Conservation (phyloP, 1,140 invertebrate species). For the Drosophila watanabei region DNA sequence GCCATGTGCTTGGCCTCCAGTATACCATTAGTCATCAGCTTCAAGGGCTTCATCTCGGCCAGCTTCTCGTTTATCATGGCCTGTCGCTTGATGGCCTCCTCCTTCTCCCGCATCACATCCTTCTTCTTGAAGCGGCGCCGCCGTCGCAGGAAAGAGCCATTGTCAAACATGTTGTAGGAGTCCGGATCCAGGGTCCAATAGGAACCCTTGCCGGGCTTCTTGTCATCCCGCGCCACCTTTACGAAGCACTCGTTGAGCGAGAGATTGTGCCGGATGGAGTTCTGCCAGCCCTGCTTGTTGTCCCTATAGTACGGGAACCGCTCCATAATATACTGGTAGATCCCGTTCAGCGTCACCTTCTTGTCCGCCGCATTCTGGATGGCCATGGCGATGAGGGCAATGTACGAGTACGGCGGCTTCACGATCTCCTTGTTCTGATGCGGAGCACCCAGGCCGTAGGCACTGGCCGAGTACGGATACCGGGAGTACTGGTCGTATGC, state of each 20-base stretch:
- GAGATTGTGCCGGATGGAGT: slow-evolving; percentile 98
- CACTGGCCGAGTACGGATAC: slow-evolving; percentile 88
- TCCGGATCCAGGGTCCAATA: slow-evolving; percentile 99
- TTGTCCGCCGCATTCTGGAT: slow-evolving; percentile 97
- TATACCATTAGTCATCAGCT: slow-evolving; percentile 84
- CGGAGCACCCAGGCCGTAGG: slow-evolving; percentile 87
- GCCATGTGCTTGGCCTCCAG: slow-evolving; percentile 83
- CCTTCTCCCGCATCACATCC: slow-evolving; percentile 94
- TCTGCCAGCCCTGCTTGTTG: slow-evolving; percentile 98
- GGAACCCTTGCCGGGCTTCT: slow-evolving; percentile 98
- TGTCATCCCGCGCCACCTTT: slow-evolving; percentile 96
- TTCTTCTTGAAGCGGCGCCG: slow-evolving; percentile 98
- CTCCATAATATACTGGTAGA: slow-evolving; percentile 99
- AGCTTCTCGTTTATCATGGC: slow-evolving; percentile 85
- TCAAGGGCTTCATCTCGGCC: slow-evolving; percentile 84
- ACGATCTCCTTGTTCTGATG: slow-evolving; percentile 95
- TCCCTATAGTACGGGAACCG: slow-evolving; percentile 99
- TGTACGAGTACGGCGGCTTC: slow-evolving; percentile 99
- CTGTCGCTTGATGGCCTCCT: slow-evolving; percentile 93
- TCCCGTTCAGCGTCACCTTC: slow-evolving; percentile 98
- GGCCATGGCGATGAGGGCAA: slow-evolving; percentile 99
- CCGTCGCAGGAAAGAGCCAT: slow-evolving; percentile 97
- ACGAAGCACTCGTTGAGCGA: slow-evolving; percentile 99
- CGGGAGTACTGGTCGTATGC: slow-evolving; percentile 91
- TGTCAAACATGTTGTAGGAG: slow-evolving; percentile 99